phyloP scores from a whole-genome alignment of 2,797 vertebrate species.

The Gadopsis bispinosus region DNA sequence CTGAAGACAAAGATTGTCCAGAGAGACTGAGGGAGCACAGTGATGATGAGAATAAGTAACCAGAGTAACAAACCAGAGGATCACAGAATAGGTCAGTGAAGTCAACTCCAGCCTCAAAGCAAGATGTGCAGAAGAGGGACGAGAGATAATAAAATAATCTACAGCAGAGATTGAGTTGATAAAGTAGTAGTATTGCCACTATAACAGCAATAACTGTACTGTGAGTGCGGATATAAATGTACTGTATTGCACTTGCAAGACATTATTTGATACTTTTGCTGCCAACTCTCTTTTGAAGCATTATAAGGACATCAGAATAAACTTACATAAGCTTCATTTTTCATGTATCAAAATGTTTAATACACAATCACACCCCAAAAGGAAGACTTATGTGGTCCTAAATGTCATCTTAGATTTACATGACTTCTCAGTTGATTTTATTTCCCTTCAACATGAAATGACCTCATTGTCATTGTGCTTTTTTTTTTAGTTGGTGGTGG shows the following conservation, averaged over 20 bases:
- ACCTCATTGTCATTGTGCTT: not conserved
- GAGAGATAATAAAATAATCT: not conserved
- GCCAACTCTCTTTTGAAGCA: not conserved
- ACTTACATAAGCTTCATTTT: not conserved
- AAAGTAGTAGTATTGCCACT: no score
- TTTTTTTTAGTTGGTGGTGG: no score
- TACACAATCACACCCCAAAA: not conserved
- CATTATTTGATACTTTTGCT: not conserved
- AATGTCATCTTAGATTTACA: not conserved
- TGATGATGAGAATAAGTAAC: not conserved
- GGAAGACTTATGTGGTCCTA: not conserved
- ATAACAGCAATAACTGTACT: not conserved
- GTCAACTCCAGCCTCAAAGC: constrained; percentile 68
- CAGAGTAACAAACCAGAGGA: constrained; percentile 61
- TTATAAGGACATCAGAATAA: not conserved
- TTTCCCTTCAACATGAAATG: not conserved
- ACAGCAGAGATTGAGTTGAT: not conserved
- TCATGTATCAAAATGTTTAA: not conserved
- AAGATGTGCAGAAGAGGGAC: not conserved
- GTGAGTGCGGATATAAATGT: not conserved
- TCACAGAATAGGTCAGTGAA: constrained; percentile 18
- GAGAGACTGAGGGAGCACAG: constrained; percentile 27
- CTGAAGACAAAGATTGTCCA: no score
- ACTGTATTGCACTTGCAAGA: not conserved
- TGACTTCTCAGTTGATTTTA: not conserved